Conservation (phyloP, 2,888 invertebrate species). For the Rhingia campestris region DNA sequence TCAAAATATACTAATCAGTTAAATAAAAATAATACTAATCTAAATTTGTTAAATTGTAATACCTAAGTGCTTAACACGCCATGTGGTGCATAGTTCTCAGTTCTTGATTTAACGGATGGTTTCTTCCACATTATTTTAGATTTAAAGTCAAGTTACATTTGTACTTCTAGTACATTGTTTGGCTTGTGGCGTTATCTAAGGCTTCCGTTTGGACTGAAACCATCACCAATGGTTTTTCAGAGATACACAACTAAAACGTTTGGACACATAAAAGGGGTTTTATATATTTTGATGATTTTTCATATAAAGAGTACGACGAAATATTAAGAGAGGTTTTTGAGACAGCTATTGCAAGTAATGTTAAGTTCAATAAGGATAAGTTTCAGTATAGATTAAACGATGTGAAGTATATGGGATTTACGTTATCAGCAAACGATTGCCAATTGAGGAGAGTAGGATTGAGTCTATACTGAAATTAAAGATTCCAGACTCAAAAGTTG, state of each 20-base stretch:
- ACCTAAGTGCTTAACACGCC: slow-evolving; percentile 38
- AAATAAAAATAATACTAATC: slow-evolving; percentile 17
- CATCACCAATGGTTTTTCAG: slow-evolving; percentile 55
- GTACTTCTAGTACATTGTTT: too few relatives aligned
- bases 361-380: too few relatives aligned
- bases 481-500: slow-evolving; percentile 32
- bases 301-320: slow-evolving; percentile 55
- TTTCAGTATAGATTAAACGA: too few relatives aligned
- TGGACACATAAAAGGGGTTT: slow-evolving; percentile 35
- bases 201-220: slow-evolving; percentile 44
- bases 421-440: too few relatives aligned
- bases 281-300: slow-evolving; percentile 49
- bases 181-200: too few relatives aligned
- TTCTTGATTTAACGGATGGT: slow-evolving; percentile 59
- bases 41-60: too few relatives aligned
- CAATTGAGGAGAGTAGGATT: too few relatives aligned
- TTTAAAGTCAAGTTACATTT: too few relatives aligned
- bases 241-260: slow-evolving; percentile 68
- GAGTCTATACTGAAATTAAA: slow-evolving; percentile 25
- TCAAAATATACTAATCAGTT: neutral
- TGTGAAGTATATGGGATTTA: too few relatives aligned
- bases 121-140: too few relatives aligned
- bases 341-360: too few relatives aligned
- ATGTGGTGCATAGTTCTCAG: slow-evolving; percentile 42
- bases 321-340: too few relatives aligned